phyloP scores from a whole-genome alignment of 2,888 invertebrate species.

The Microdon myrmicae region DNA sequence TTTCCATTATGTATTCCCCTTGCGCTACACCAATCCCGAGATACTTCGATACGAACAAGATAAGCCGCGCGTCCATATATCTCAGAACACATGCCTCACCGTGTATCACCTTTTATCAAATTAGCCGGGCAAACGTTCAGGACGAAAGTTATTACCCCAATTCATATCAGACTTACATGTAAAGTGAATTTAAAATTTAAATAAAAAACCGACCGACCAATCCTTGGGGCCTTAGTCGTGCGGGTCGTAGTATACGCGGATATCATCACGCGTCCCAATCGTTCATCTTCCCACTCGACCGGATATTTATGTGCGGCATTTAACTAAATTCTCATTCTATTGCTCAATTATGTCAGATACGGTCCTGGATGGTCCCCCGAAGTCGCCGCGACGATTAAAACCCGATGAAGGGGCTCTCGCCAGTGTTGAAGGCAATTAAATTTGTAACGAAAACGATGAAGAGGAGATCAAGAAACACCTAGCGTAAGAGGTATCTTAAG shows the following conservation, averaged over 20 bases:
- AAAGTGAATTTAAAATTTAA: conserved; percentile 53
- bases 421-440: conserved; percentile 50
- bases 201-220: conserved; percentile 25
- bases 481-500: conserved; percentile 37
- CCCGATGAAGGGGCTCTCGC: conserved; percentile 36
- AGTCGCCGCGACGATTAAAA: conserved; percentile 48
- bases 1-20: conserved; percentile 47
- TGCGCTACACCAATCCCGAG: conserved; percentile 33
- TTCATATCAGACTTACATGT: conserved; percentile 53
- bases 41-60: conserved; percentile 49
- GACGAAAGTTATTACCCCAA: conserved; percentile 52
- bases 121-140: conserved; percentile 51
- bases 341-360: conserved; percentile 53
- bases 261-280: conserved; percentile 40
- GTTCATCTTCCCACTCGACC: conserved; percentile 49
- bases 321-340: conserved; percentile 53
- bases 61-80: conserved; percentile 47
- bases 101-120: conserved; percentile 51
- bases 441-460: conserved; percentile 43
- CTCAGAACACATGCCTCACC: conserved; percentile 50
- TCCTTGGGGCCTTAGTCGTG: conserved; percentile 1
- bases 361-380: conserved; percentile 44
- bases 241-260: conserved; percentile 26
- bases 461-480: conserved; percentile 24
- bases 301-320: conserved; percentile 50